Conservation (phyloP, 2,888 invertebrate genomes). For the Nasonovia ribisnigri region DNA sequence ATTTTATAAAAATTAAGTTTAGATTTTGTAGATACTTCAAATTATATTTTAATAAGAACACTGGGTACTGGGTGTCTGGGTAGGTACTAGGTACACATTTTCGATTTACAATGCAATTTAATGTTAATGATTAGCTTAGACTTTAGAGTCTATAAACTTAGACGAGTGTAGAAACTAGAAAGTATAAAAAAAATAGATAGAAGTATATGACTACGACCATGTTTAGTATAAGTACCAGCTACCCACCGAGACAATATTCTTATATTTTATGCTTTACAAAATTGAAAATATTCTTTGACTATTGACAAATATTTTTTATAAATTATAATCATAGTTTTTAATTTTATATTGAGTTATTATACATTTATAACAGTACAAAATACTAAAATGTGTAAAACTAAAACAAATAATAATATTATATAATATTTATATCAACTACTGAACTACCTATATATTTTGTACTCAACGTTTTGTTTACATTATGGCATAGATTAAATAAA, state of each 20-base stretch:
- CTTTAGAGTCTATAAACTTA: background rate
- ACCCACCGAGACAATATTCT: too few relatives aligned
- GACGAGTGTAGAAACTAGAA: background rate
- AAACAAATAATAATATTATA: background rate
- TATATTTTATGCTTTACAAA: background rate
- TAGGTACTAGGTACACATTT: background rate
- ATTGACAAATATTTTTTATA: background rate
- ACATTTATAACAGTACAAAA: background rate
- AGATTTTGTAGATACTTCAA: background rate
- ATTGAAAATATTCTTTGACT: background rate
- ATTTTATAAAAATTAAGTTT: background rate
- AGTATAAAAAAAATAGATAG: background rate
- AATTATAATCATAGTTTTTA: background rate
- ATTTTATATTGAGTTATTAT: background rate
- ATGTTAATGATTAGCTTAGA: background rate
- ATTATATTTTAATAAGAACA: background rate
- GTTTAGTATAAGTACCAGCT: too few relatives aligned
- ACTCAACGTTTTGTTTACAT: too few relatives aligned
- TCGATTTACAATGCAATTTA: background rate
- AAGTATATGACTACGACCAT: background rate
- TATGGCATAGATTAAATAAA: too few relatives aligned
- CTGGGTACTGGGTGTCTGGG: too few relatives aligned
- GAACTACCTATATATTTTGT: background rate
- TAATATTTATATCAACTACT: background rate
- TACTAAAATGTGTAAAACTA: background rate